Evolutionary conservation across 2,888 invertebrate species (phyloP).

Genomic region (Caenorhabditis auriculariae): DNA sequence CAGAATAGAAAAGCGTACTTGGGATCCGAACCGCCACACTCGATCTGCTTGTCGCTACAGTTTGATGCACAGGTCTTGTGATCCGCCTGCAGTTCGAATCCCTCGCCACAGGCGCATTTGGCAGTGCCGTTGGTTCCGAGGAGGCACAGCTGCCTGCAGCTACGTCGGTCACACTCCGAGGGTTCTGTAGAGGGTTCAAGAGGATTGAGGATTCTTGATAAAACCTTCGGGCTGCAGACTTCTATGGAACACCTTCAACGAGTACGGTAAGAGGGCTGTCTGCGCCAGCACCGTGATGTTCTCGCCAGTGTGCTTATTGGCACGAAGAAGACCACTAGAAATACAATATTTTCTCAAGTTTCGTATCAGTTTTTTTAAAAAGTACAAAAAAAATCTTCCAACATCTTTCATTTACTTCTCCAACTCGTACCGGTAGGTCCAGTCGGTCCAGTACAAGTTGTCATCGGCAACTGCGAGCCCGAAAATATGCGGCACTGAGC

Average conservation of each 20-base stretch:
- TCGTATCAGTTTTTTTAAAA: too few species aligned
- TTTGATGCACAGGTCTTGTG: constrained; percentile 45
- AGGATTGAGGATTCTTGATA: too few species aligned
- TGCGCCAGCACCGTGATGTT: constrained; percentile 93
- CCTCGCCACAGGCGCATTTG: constrained; percentile 55
- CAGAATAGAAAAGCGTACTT: constrained; percentile 18
- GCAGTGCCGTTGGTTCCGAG: constrained; percentile 65
- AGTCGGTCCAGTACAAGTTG: constrained; percentile 90
- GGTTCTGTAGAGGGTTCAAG: constrained; percentile 55
- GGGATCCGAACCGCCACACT: constrained; percentile 56
- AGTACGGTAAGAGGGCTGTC: constrained; percentile 87
- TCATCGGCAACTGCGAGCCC: constrained; percentile 90
- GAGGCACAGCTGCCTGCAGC: constrained; percentile 87
- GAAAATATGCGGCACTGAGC: constrained; percentile 86
- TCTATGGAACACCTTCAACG: constrained; percentile 91
- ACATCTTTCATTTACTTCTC: too few species aligned
- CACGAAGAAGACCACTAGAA: constrained; percentile 38
- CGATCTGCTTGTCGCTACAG: constrained; percentile 44
- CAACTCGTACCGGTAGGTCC: constrained; percentile 70
- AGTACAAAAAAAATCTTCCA: background rate
- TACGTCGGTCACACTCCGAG: constrained; percentile 72
- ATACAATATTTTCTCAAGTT: background rate
- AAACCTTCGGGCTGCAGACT: constrained; percentile 79
- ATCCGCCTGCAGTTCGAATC: constrained; percentile 48
- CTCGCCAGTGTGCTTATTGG: constrained; percentile 81